Base-by-base conservation (phyloP, 2,797 vertebrate genomes). In the Gymnocypris eckloni region DNA sequence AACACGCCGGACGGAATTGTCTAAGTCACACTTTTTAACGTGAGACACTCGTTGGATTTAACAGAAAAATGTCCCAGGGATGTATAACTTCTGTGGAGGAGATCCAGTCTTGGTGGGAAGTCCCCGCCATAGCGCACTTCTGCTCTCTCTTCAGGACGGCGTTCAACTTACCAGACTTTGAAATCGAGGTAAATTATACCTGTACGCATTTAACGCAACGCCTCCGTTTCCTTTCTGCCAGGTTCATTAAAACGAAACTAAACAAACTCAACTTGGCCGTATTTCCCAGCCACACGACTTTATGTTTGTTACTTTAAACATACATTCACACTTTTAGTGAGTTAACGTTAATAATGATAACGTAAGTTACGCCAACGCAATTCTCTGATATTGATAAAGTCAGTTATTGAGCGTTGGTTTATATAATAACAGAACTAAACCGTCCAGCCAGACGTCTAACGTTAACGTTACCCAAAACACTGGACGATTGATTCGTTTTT, bases 101-200 rank as follows among this genome's bases (percentile, higher is more conserved):
- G 96, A 94, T 99, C 92, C 97, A 97, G 95, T 98, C 96, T 79
- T 99, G 98, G 97, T 99, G 98, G 98, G 97, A 98, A 97, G 97
- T 98, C 91, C 98, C 98, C 95, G 97, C 98, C 96, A 97, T 99
- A 94, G 98, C 98, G 86, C 98, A 99, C 96, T 98, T 99, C 96
- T 99, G 98, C 91, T 99, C 97, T 45, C 95, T 99, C 86, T 99
- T 99, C 95, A 97, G 98, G 95, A 96, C 97, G 33, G 97, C 98
- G 67, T 99, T 99, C 95, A 96, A 95, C 84, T 96, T 99, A 83
- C 98, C 98, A 10, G 98, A 99, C 96, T 98, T 98, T 93, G 97
- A 98, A 95, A 99, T 98, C 85, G 97, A 99, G 97, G 98, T 98
- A 96, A 95, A 56, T 13, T n/a, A 1, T 54, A 22, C 8, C 9